Evolutionary conservation across 2,113 vertebrate genomes (phyloP), one percentile per base, ranked within the genome.

Genomic region (Pungitius pungitius): DNA sequence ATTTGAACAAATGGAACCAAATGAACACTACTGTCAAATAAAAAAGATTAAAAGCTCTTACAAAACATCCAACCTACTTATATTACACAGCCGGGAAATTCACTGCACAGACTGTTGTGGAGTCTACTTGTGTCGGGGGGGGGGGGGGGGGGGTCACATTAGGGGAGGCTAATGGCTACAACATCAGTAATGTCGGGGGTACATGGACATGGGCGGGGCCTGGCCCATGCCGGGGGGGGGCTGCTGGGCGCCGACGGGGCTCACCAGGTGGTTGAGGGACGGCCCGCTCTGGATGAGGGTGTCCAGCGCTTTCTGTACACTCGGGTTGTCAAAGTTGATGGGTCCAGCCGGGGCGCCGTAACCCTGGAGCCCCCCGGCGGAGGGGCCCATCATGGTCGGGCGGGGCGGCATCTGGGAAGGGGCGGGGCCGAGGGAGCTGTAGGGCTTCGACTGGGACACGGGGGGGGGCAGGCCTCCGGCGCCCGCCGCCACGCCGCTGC

Each of bases 281-380:
- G 97, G 96, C 49, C 97, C 97, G 27, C 98, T 98, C 93, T 99
- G 98, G 85, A 99, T 99, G 35, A 99, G 93, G 5, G 97, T 99
- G 91, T 99, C 98, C 75, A 99, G 93, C 51, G 97, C 98, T 84
- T 99, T 99, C 93, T 99, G 96, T 68, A 99, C 97, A 66, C 96
- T 99, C 2, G 98, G 98, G 94, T 96, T 98, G 90, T 99, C 96
- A 57, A 99, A 98, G 92, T 99, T 99, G 90, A 99, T 99, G 22
- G 95, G 95, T 60, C 89, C 89, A 8, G 90, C 90, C 70, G 91
- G 79, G 91, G 93, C 1, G 80, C 67, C 75, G 30, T 22, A 93
- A 83, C 89, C 92, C 91, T 85, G 88, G 12, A 80, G 83, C 88
- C 6, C 89, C 24, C 94, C 78, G 0, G 88, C 74, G 72, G 93